Base-by-base conservation (phyloP, 2,797 vertebrate species). In the Anabacerthia variegaticeps region DNA sequence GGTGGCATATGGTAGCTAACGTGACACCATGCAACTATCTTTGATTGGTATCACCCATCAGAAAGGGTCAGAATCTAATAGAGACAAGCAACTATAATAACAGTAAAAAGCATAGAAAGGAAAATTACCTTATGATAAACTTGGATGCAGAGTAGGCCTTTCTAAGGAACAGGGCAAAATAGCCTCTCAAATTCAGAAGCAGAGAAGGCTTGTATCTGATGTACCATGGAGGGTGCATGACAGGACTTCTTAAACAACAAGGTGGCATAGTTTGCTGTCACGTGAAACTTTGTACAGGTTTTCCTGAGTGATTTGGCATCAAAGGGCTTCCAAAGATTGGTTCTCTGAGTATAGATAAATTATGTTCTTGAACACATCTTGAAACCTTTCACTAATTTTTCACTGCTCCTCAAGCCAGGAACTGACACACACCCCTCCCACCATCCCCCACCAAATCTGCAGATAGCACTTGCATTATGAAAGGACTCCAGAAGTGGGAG, bases 111-210 rank as follows among this genome's bases (percentile, higher is more conserved):
- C 20, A 21, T 0, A 71, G 41, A 49, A 78, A 74, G 27, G 41
- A 80, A 78, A 91, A 92, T 85, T 63, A 62, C 74, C 46, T 68
- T 81, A 43, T 61, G 61, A 85, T 90, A 77, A 90, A 94, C 61
- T 88, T 9, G 4, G 37, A 48, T 77, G 39, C 34, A 65, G 61
- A 67, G 18, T 22, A 44, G 56, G 30, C 19, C 34, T 81, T 84
- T 61, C 49, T 43, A 72, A 84, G 73, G 26, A 92, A 37, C 12
- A 48, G 24, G 10, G 46, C 19, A 26, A 73, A 89, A 61, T 9
- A 83, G 43, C 14, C 18, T 84, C 63, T 83, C 55, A n/a, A 43
- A 55, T 68, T 81, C 77, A 72, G 80, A 81, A 52, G 26, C n/a
- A 74, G 41, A 71, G 49, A 75, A 75, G 41, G 32, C 19, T 30